phyloP scores from a whole-genome alignment of 2,113 vertebrate species.

The Scortum barcoo region DNA sequence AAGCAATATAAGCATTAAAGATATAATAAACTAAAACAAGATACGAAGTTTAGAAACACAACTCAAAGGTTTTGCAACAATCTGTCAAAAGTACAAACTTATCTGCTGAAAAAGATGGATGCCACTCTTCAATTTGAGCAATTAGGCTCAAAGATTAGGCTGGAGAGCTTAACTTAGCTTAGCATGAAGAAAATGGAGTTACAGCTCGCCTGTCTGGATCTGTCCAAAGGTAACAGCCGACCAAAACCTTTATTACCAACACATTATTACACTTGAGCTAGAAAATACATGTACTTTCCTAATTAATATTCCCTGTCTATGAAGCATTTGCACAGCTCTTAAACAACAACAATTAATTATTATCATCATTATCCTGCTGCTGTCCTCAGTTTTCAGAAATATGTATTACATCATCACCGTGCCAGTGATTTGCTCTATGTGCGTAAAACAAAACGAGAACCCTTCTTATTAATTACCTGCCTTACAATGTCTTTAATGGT shows the following conservation, averaged over 20 bases:
- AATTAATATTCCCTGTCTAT: too few relatives aligned
- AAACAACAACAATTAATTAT: too few relatives aligned
- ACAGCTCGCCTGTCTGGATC: too few relatives aligned
- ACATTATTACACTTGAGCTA: too few relatives aligned
- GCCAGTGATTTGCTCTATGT: too few relatives aligned
- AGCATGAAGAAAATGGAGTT: background rate
- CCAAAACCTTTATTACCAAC: too few relatives aligned
- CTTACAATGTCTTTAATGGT: background rate
- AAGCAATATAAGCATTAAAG: background rate
- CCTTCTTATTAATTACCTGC: background rate
- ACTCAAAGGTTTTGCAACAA: background rate
- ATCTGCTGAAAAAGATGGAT: background rate
- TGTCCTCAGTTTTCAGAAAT: background rate
- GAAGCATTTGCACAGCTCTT: too few relatives aligned
- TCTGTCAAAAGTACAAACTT: too few relatives aligned
- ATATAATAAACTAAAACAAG: background rate
- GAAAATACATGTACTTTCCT: too few relatives aligned
- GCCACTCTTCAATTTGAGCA: background rate
- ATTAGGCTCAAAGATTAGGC: background rate
- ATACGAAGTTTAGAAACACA: background rate
- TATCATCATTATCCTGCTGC: background rate
- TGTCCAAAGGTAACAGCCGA: too few relatives aligned
- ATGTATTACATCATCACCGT: background rate
- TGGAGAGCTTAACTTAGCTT: background rate
- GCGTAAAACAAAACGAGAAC: background rate